Evolutionary conservation across 1,140 invertebrate genomes (phyloP).

Genomic region (Drosophila albomicans): DNA sequence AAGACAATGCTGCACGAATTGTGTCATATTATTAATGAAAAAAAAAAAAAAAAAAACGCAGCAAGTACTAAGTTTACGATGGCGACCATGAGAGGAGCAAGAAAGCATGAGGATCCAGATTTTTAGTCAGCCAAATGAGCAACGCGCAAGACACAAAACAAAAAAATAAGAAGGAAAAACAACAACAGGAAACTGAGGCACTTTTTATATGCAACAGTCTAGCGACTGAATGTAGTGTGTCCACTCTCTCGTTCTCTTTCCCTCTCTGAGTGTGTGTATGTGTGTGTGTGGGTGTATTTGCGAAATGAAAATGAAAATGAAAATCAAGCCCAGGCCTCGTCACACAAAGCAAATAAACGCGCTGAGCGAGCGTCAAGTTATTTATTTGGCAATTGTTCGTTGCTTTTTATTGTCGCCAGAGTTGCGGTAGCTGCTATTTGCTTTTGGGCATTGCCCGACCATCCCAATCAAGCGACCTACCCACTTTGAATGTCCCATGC

Average conservation of each 20-base stretch:
- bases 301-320: constrained; percentile 71
- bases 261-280: background rate
- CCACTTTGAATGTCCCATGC: constrained; percentile 45
- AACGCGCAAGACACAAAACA: constrained; percentile 39
- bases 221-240: constrained; percentile 10
- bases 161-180: constrained; percentile 43
- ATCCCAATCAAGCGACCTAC: constrained; percentile 1
- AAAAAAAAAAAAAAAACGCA: constrained; percentile 47
- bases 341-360: constrained; percentile 74
- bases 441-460: constrained; percentile 64
- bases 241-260: background rate
- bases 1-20: constrained; percentile 75
- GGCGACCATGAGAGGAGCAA: background rate
- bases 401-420: constrained; percentile 76
- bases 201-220: constrained; percentile 76
- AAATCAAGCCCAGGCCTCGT: constrained; percentile 59
- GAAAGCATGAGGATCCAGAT: constrained; percentile 25
- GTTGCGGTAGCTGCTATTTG: constrained; percentile 65
- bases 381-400: constrained; percentile 79
- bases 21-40: constrained; percentile 83
- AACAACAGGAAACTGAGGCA: constrained; percentile 67
- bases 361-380: constrained; percentile 73
- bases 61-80: constrained; percentile 2
- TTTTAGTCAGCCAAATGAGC: constrained; percentile 61
- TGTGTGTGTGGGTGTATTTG: constrained; percentile 29